A percentile compares a stretch with the other conserved stretches of the same genome.
phyloP scores from a whole-genome alignment of 2,113 vertebrate species.

The Petroica traversi region DNA sequence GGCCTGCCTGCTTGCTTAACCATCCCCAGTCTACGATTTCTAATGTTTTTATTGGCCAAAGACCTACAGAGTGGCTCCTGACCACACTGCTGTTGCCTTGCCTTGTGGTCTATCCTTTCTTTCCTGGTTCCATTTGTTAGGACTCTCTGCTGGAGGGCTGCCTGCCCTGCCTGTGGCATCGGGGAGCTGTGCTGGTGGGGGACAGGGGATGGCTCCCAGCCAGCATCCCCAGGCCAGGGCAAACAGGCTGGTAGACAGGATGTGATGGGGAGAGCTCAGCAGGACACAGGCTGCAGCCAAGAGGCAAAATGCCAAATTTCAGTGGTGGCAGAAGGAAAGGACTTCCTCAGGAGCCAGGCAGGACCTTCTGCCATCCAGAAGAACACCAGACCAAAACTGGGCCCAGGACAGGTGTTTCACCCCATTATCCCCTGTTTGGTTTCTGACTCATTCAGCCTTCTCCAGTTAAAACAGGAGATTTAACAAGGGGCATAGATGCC shows the following conservation, averaged over 20 bases:
- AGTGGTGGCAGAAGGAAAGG: not conserved
- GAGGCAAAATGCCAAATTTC: not conserved
- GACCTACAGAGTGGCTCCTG: not conserved
- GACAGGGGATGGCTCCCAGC: accelerated
- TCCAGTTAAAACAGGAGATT: not conserved
- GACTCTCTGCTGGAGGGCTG: not conserved
- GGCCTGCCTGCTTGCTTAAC: not conserved
- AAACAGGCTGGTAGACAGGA: not conserved
- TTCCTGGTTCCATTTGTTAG: not conserved
- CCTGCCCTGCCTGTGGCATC: accelerated
- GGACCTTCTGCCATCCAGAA: not conserved
- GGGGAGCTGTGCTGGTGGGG: not conserved
- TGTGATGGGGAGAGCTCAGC: not conserved
- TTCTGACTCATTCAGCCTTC: not conserved
- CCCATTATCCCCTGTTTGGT: not conserved
- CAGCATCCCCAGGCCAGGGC: not conserved
- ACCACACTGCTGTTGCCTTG: not conserved
- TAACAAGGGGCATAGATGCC: not conserved
- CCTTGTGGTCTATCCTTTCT: not conserved
- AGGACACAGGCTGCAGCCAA: not conserved
- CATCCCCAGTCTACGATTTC: not conserved
- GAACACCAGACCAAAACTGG: not conserved
- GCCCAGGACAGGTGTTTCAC: not conserved
- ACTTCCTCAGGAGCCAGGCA: not conserved
- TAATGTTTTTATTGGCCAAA: not conserved